Evolutionary conservation across 2,888 invertebrate species (phyloP), one percentile per base, ranked within the genome.

Genomic region (Orthosia cruda): DNA sequence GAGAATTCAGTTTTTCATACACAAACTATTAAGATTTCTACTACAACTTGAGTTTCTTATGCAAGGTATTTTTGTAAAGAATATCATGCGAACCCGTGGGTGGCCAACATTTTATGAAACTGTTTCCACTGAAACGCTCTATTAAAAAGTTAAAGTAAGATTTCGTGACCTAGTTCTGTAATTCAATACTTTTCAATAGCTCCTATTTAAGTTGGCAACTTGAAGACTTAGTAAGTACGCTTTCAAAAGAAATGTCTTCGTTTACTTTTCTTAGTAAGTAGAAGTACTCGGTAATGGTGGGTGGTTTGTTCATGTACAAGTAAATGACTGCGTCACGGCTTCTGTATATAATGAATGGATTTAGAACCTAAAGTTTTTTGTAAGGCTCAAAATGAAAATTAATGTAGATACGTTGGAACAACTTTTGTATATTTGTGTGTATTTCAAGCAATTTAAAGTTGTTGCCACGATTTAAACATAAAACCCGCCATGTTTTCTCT

Each of bases 161-260:
- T 74, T 71, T 63, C 58, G 57, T 71, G 52, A 80, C 83, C 80
- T 57, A 77, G 20, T 82, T 77, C 49, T 58, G n/a, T 77, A 54
- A 70, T 73, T 63, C 73, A 68, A 77, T 80, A 65, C 49, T 50
- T 71, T 80, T 65, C 71, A 68, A 66, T 77, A 58, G 57, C 52
- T 67, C n/a, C 13, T 61, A 40, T 71, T 63, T 71, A 63, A 79
- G 57, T 71, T 71, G 23, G 65, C 55, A 62, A 81, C 45, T 64
- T 50, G 59, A 70, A 69, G 54, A 45, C 62, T 50, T 79, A 81
- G 49, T 26, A 67, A 64, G 13, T 12, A 61, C 23, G 16, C 45
- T 61, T 65, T 63, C 20, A 40, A 65, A 82, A 81, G 32, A 65
- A 61, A 68, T 61, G 7, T 55, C 57, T 81, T 45, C 13, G 57